phyloP scores from a whole-genome alignment of 2,797 vertebrate species.

The Perdix hodgsoniae region DNA sequence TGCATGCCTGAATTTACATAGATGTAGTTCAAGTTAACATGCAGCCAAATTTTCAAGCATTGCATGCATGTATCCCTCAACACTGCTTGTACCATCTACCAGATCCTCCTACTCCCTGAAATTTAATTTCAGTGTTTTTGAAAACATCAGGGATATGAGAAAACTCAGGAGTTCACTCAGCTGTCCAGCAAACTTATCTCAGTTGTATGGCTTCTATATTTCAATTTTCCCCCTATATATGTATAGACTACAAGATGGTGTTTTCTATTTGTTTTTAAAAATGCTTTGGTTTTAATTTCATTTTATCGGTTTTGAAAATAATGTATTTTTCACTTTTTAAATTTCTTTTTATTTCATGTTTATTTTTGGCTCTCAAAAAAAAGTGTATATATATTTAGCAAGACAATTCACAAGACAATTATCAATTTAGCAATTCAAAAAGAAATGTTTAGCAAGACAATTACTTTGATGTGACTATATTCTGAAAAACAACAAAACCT shows the following conservation, averaged over 20 bases:
- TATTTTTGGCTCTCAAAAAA: neutral
- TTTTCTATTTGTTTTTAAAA: neutral
- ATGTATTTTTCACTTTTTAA: neutral
- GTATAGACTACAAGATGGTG: neutral
- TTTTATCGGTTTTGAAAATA: neutral
- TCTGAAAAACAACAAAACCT: neutral
- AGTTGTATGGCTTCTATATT: neutral
- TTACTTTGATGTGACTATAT: neutral
- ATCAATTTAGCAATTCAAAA: no score
- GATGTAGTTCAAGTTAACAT: neutral
- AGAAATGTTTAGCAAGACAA: neutral
- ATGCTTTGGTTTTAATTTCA: neutral
- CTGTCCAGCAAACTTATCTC: neutral
- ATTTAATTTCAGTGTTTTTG: neutral
- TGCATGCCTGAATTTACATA: neutral
- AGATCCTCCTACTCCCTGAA: neutral
- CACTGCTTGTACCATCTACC: neutral
- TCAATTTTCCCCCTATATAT: neutral
- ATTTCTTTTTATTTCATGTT: neutral
- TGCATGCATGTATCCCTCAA: neutral
- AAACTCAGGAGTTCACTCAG: neutral
- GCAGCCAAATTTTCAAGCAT: neutral
- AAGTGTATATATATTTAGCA: neutral
- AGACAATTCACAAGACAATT: no score
- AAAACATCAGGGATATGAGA: neutral